phyloP scores from a whole-genome alignment of 1,140 invertebrate genomes.

The Drosophila asahinai region DNA sequence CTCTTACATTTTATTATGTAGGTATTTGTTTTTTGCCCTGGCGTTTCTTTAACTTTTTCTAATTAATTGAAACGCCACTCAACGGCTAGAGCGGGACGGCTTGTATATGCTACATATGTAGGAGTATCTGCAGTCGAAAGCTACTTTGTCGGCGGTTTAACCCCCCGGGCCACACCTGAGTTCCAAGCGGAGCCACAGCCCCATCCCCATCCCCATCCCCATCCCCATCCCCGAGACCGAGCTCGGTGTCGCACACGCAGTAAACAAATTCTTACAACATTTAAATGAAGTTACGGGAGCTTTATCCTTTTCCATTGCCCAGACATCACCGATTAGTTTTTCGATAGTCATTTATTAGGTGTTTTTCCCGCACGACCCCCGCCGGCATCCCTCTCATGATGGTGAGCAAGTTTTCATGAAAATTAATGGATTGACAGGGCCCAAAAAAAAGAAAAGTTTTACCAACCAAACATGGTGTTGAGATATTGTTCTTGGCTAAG shows the following conservation, averaged over 20 bases:
- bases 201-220: too few species aligned
- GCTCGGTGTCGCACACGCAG: conserved; percentile 62
- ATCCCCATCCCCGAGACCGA: background rate
- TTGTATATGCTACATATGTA: conserved; percentile 46
- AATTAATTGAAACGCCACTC: conserved; percentile 83
- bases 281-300: conserved; percentile 68
- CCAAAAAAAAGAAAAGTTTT: conserved; percentile 16
- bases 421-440: conserved; percentile 39
- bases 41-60: conserved; percentile 82
- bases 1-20: conserved; percentile 81
- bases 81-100: conserved; percentile 47
- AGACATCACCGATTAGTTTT: conserved; percentile 49
- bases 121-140: conserved; percentile 43
- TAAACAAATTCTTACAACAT: conserved; percentile 81
- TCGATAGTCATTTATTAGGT: conserved; percentile 53
- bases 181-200: background rate
- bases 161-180: conserved; percentile 10
- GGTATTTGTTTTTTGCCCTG: conserved; percentile 72
- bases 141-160: conserved; percentile 47
- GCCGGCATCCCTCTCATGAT: background rate
- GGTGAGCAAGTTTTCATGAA: conserved; percentile 30
- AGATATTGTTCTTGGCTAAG: background rate
- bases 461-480: conserved; percentile 8
- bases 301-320: conserved; percentile 38
- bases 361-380: conserved; percentile 4